A percentile compares a stretch with the other conserved stretches of the same genome.
Conservation (phyloP, 37 sponge, comb jelly and placozoan genomes). For the Oscarella lobularis region DNA sequence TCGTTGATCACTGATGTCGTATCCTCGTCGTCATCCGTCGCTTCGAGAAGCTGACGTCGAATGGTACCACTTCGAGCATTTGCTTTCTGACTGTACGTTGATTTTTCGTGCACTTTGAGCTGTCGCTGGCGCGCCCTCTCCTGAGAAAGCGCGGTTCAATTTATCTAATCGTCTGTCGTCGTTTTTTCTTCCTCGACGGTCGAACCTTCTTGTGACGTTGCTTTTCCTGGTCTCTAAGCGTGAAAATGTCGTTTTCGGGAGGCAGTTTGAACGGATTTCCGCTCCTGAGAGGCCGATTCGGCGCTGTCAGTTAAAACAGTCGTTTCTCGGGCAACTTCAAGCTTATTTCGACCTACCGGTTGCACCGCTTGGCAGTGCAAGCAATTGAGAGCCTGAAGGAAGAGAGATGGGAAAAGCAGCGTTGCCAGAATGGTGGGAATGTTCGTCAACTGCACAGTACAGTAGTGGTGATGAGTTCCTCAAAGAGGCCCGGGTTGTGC, state of each 20-base stretch:
- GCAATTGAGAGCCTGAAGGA: neutral
- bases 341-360: no score
- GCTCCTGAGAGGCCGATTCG: neutral
- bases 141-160: conserved; percentile 2
- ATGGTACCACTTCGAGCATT: conserved; percentile 34
- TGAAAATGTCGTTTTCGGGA: conserved; percentile 62
- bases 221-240: conserved; percentile 68
- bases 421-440: neutral
- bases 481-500: neutral
- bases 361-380: neutral
- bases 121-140: conserved; percentile 50
- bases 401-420: neutral
- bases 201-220: conserved; percentile 23
- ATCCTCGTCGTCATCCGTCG: neutral
- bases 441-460: neutral
- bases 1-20: conserved; percentile 16
- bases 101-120: conserved; percentile 75
- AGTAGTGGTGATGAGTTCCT: neutral
- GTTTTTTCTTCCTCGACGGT: neutral
- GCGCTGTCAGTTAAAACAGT: no score
- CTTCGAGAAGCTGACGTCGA: no score
- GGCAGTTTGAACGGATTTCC: conserved; percentile 80
- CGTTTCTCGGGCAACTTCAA: no score
- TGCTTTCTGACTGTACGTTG: conserved; percentile 75
- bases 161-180: no score